Conservation (phyloP, 2,797 vertebrate species). For the Mastacembelus armatus region DNA sequence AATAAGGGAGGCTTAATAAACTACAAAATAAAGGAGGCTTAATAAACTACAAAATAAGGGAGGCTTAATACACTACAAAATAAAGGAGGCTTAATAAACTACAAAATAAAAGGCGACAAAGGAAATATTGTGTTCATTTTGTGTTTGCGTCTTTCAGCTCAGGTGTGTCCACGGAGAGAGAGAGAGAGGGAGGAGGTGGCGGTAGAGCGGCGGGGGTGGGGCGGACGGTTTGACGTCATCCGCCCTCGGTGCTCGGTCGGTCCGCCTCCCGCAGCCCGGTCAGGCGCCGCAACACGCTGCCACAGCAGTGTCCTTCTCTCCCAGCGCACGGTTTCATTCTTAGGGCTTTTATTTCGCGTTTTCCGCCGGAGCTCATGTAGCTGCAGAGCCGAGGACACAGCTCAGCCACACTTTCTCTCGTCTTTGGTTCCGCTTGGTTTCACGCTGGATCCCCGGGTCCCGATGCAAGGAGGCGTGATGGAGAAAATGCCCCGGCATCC, state of each 20-base stretch:
- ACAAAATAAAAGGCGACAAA: no score
- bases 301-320: background rate
- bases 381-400: background rate
- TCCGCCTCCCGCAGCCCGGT: slow-evolving; percentile 44
- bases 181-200: background rate
- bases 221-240: slow-evolving; percentile 80
- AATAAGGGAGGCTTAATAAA: no score
- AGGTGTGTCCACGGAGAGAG: no score
- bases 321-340: background rate
- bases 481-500: slow-evolving; percentile 88
- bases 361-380: background rate
- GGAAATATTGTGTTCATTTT: no score
- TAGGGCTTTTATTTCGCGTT: background rate
- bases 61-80: no score
- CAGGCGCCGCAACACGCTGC: background rate
- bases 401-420: background rate
- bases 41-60: no score
- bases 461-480: slow-evolving; percentile 53
- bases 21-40: no score
- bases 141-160: no score
- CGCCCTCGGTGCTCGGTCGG: slow-evolving; percentile 50
- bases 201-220: background rate
- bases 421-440: background rate
- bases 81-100: no score
- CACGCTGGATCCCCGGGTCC: background rate